Conservation (phyloP, 2,888 invertebrate genomes). For the Acanthosepion pharaonis region DNA sequence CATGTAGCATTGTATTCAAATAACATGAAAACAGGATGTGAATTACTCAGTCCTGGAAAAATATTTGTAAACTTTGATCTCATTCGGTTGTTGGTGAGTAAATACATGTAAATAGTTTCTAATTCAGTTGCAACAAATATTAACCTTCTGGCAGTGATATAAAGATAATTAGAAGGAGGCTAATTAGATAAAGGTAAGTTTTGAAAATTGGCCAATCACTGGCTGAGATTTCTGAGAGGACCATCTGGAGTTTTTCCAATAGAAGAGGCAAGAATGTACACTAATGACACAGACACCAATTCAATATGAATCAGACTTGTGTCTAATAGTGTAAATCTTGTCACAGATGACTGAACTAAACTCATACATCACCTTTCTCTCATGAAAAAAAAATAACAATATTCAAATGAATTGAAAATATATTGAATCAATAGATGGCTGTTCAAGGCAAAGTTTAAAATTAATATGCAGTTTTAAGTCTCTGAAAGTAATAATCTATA, state of each 20-base stretch:
- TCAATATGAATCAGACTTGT: background rate
- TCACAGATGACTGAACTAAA: background rate
- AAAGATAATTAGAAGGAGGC: conserved; percentile 12
- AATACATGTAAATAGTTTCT: conserved; percentile 33
- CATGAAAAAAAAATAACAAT: too few relatives aligned
- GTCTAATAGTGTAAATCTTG: background rate
- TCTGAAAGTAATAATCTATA: too few relatives aligned
- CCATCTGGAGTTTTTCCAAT: background rate
- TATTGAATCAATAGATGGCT: too few relatives aligned
- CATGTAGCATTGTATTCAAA: background rate
- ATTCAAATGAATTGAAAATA: too few relatives aligned
- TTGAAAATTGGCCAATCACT: conserved; percentile 33
- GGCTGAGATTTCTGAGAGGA: background rate
- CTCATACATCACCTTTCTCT: too few relatives aligned
- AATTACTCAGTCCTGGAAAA: background rate
- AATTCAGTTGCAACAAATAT: conserved; percentile 1
- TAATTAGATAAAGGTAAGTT: background rate
- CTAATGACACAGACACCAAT: conserved; percentile 22
- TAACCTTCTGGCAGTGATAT: conserved; percentile 13
- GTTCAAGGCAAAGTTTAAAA: too few relatives aligned
- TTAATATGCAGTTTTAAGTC: too few relatives aligned
- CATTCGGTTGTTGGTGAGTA: background rate
- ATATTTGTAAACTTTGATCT: conserved; percentile 23
- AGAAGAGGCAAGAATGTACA: background rate
- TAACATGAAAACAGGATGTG: background rate